A percentile compares a stretch with the other conserved stretches of the same genome.
Conservation (phyloP, 2,797 vertebrate species). For the Hydrophis major region DNA sequence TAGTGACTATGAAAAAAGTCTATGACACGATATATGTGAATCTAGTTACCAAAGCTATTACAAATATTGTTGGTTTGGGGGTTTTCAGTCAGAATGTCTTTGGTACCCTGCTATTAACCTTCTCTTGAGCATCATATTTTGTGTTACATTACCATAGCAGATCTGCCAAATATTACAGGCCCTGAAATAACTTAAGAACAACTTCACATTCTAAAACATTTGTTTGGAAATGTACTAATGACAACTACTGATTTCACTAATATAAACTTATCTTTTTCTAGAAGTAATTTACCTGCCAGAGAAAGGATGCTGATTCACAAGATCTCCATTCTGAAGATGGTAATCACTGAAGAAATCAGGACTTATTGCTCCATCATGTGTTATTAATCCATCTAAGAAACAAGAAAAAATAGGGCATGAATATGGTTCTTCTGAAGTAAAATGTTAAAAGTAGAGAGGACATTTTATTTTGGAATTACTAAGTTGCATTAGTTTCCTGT, state of each 20-base stretch:
- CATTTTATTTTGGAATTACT: not conserved
- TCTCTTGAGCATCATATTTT: not conserved
- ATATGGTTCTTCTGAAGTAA: not conserved
- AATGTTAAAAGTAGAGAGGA: not conserved
- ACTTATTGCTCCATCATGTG: conserved; percentile 79
- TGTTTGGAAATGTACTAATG: not conserved
- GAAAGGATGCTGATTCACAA: conserved; percentile 76
- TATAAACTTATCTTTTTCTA: not conserved
- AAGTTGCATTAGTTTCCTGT: not conserved
- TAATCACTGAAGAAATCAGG: conserved; percentile 84
- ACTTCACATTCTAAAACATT: not conserved
- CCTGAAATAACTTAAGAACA: not conserved
- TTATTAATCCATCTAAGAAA: conserved; percentile 80
- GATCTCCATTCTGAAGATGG: conserved; percentile 84
- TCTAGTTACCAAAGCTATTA: not conserved
- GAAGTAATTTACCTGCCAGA: conserved; percentile 74
- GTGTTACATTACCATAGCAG: not conserved
- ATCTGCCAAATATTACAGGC: not conserved
- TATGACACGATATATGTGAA: not conserved
- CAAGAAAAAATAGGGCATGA: conserved; percentile 20
- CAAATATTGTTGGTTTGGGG: not conserved
- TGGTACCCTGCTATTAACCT: not conserved
- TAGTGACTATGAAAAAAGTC: not conserved
- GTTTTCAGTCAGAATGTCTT: not conserved
- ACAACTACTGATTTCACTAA: not conserved